Evolutionary conservation across 2,797 vertebrate genomes (phyloP), one percentile per base, ranked within the genome.

Genomic region (Tadarida brasiliensis): DNA sequence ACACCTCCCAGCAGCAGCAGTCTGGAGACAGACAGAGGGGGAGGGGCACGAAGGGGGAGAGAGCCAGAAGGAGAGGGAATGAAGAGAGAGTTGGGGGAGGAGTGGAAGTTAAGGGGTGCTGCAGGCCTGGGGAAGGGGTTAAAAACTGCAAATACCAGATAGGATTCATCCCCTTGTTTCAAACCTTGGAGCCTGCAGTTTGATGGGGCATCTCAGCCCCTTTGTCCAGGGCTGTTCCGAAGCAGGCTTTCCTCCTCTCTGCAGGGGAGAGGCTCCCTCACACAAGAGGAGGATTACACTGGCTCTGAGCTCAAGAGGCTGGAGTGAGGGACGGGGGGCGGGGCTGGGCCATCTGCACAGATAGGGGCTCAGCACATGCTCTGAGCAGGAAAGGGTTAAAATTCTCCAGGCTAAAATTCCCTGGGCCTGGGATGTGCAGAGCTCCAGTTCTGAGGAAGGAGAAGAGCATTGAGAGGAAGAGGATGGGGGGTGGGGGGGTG

Each of bases 1-100:
- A 97, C 97, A 97, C 97, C 97, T 98, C 97, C 97, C 97, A 96
- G 96, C 97, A 97, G 96, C 97, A 91, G 96, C 84, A 97, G 96
- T 97, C 97, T 97, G 97, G 96, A 98, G 97, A 97, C 97, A 98
- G 96, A 97, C 98, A 98, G 95, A 96, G 97, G 97, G 98, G 98
- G 97, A 98, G 97, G 97, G 98, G 96, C 92, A 91, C 78, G 87
- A 96, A 98, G 98, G 98, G 94, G 98, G 98, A 97, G 98, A 98
- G 98, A 98, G 98, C 97, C 98, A 98, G 86, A 98, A 87, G 30
- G 90, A 97, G 93, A 96, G 80, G 97, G 99, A 94, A 98, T 98
- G 98, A 98, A 99, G 98, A 98, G 84, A 95, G 98, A 99, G 98
- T 98, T 99, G 95, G 96, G 97, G 97, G 97, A 97, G 97, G 97